phyloP scores from a whole-genome alignment of 2,888 invertebrate genomes.

The Neria commutata region DNA sequence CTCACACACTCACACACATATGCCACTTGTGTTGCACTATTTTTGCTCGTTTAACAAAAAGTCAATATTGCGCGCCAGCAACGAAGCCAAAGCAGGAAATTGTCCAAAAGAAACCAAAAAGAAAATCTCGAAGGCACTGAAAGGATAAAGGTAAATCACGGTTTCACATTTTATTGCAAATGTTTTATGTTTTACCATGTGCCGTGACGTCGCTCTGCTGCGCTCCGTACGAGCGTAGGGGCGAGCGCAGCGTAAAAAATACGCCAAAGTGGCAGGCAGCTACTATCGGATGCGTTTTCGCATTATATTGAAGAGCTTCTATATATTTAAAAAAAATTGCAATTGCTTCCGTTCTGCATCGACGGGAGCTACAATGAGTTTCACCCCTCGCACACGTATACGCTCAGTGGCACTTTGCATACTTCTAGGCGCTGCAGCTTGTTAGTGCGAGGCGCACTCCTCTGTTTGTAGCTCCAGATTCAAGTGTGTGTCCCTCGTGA shows the following conservation, averaged over 20 bases:
- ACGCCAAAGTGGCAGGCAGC: not conserved
- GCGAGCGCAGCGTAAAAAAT: not conserved
- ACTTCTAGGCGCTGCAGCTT: slow-evolving; percentile 2
- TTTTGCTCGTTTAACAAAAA: slow-evolving; percentile 32
- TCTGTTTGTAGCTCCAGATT: no score
- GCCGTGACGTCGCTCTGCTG: slow-evolving; percentile 24
- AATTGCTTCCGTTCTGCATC: not conserved
- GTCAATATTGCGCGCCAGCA: slow-evolving; percentile 41
- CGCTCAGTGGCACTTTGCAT: slow-evolving; percentile 3
- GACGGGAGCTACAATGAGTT: no score
- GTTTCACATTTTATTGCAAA: slow-evolving; percentile 38
- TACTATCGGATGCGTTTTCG: no score
- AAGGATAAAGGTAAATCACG: slow-evolving; percentile 38
- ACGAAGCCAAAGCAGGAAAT: slow-evolving; percentile 13
- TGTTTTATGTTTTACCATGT: slow-evolving; percentile 31
- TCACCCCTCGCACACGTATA: no score
- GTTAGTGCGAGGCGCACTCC: no score
- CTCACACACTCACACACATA: not conserved
- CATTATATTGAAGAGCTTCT: slow-evolving; percentile 15
- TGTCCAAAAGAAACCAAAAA: not conserved
- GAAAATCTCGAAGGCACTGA: slow-evolving; percentile 39
- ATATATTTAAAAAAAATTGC: slow-evolving; percentile 1
- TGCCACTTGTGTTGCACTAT: not conserved
- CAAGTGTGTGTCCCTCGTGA: no score
- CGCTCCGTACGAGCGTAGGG: no score